Base-by-base conservation (phyloP, 2,113 vertebrate species). In the Grantiella picta region DNA sequence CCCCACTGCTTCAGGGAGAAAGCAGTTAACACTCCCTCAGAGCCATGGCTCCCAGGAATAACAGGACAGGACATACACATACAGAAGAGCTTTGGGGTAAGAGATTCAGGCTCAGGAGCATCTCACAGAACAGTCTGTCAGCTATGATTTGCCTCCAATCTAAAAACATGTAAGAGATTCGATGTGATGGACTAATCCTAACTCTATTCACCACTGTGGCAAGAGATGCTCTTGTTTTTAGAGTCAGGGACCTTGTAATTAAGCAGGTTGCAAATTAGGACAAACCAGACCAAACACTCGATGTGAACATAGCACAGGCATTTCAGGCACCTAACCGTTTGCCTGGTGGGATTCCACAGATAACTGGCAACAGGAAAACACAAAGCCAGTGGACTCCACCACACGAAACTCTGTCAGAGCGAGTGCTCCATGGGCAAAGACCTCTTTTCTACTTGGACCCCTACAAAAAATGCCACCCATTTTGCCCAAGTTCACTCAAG, bases 91-190 rank as follows among this genome's bases (percentile, higher is more conserved):
- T 86, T 23, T 68, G 63, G 66, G 63, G 31, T 65, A 56, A 63
- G 53, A 85, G 70, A 24, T 31, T 24, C 44, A 71, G 36, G 50
- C 53, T 66, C 40, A 65, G 49, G 87, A 90, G 47, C 9, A 54
- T 63, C 89, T 92, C 42, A 86, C 71, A 86, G 53, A 95, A 90
- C 54, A 72, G 57, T 23, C 75, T 88, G 75, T 61, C 79, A 83
- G 75, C 79, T 86, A 5, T 36, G 36, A 72, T 72, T 90, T 72
- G 59, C 80, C 68, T 95, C 61, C 36, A 64, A 66, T 31, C 53
- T 53, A 72, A 76, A 93, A 79, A 50, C 0, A 2, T 2, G 0
- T 2, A 64, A 64, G 40, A 78, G 61, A 85, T 52, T 35, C 44
- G 24, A 76, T 40, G 53, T 1, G 0, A 88, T 9, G 36, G 76